Conservation (phyloP, 2,113 vertebrate species). For the Maccullochella peelii region DNA sequence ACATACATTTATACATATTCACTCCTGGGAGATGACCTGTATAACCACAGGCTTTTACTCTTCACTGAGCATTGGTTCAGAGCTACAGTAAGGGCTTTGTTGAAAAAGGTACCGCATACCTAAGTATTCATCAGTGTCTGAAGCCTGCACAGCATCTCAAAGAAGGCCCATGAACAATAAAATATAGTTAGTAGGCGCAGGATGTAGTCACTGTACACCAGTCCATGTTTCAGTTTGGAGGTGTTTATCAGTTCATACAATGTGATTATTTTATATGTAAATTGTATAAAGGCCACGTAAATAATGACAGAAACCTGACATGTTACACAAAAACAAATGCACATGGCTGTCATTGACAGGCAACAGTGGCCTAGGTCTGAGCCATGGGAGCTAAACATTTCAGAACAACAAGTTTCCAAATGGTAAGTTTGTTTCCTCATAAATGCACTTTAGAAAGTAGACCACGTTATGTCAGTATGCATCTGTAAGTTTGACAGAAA, state of each 20-base stretch:
- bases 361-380: background rate
- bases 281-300: background rate
- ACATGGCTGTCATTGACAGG: background rate
- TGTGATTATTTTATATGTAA: background rate
- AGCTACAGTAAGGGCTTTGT: constrained; percentile 27
- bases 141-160: background rate
- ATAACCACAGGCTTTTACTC: constrained; percentile 26
- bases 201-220: background rate
- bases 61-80: constrained; percentile 21
- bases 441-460: background rate
- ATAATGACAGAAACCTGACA: background rate
- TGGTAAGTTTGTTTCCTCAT: background rate
- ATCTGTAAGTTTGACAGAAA: constrained; percentile 7
- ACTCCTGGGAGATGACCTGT: constrained; percentile 17
- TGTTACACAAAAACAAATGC: background rate
- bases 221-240: background rate
- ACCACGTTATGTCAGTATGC: background rate
- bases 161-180: background rate
- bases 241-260: background rate
- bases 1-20: constrained; percentile 14
- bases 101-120: constrained; percentile 7
- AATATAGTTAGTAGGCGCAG: background rate
- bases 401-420: background rate
- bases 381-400: background rate
- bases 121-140: constrained; percentile 9